Evolutionary conservation across 2,888 invertebrate species (phyloP), one percentile per base, ranked within the genome.

Genomic region (Nysson spinosus): DNA sequence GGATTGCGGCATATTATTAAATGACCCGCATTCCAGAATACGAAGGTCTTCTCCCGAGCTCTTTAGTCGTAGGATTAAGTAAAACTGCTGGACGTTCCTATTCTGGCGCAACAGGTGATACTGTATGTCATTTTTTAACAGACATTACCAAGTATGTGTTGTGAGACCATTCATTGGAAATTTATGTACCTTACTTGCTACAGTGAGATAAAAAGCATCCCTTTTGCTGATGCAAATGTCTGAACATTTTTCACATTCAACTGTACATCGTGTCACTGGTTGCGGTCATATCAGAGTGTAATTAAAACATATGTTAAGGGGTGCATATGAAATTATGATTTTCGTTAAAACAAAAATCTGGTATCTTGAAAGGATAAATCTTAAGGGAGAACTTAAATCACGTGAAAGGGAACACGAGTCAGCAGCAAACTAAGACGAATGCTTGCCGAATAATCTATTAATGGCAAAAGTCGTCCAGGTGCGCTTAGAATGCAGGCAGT

Each of bases 81-180:
- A 70, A 76, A 81, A 77, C 61, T n/a, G 60, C 64, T 68, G 69
- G 77, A 69, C 70, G 74, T 70, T 73, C 68, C 70, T 75, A 71
- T 81, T 74, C 62, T 26, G 58, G 73, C 49, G 81, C 81, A 81
- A 81, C 81, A 81, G 81, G 81, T 81, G 79, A 76, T 65, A 55
- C 69, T 65, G 61, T 67, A 60, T 65, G 75, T 80, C 73, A 81
- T 80, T 82, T 81, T 81, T 79, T 74, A 75, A 65, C 60, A 57
- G 54, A 69, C 69, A 64, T 72, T 51, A 43, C 55, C 72, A 74
- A 74, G 55, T 58, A 64, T 63, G 55, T 50, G 56, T 60, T 54
- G 74, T 50, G 65, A 39, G 42, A 54, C 46, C 30, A 52, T 72
- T 55, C 69, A 61, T 55, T 42, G 69, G 58, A 56, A 73, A 73